Evolutionary conservation across 1,140 invertebrate species (phyloP), one percentile per base, ranked within the genome.

Genomic region (Trypoxylus dichotomus): DNA sequence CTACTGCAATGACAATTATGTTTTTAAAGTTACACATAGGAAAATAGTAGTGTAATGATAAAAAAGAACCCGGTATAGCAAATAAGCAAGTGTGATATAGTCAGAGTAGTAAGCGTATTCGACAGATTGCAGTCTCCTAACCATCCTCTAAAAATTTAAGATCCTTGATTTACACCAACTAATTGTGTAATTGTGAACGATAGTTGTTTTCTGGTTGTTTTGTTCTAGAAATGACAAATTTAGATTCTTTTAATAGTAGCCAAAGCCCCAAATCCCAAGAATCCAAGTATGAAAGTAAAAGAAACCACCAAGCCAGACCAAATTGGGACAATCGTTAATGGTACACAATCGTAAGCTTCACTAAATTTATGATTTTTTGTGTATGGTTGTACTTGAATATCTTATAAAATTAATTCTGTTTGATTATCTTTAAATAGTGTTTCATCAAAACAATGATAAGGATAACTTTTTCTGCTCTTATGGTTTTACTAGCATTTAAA

Each of bases 151-250:
- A n/a, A n/a, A n/a, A n/a, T n/a, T n/a, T n/a, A n/a, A n/a, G n/a
- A n/a, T n/a, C n/a, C n/a, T n/a, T n/a, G n/a, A n/a, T n/a, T n/a
- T n/a, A n/a, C n/a, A n/a, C n/a, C n/a, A n/a, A 15, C 77, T 82
- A 80, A 84, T 87, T 89, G 91, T 15, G 85, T 81, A 19, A 88
- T 86, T 79, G 88, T 91, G 73, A 95, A 90, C 3, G 90, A 90
- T 63, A 95, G 90, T 60, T 92, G 90, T n/a, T n/a, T n/a, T n/a
- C n/a, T n/a, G n/a, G n/a, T n/a, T n/a, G n/a, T 86, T 96, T 96
- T 58, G 94, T 94, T 86, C 96, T 96, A 5, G 94, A 92, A 87
- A 96, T 95, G 87, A 97, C 96, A 86, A 96, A 97, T 83, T 93
- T 89, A 86, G 91, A 94, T 95, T 15, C 94, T 96, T 81, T 92